A percentile compares a stretch with the other conserved stretches of the same genome.
phyloP scores from a whole-genome alignment of 2,797 vertebrate genomes.

The Phrynocephalus vlangalii region DNA sequence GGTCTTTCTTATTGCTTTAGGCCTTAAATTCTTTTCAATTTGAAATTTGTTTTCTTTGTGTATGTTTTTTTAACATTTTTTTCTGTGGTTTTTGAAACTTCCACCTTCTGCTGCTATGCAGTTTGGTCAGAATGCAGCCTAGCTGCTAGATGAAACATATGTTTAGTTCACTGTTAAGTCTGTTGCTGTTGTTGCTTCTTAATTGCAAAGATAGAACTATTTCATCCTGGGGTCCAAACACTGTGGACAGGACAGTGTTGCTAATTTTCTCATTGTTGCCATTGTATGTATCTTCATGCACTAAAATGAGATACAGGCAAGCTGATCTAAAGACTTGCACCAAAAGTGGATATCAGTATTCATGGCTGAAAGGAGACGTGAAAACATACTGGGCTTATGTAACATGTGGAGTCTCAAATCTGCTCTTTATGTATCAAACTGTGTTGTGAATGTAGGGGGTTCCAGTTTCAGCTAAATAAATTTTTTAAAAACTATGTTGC shows the following conservation, averaged over 20 bases:
- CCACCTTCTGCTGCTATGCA: conserved; percentile 68
- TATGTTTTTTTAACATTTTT: conserved; percentile 35
- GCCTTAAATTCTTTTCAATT: conserved; percentile 47
- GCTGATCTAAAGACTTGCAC: conserved; percentile 54
- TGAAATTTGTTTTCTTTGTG: conserved; percentile 21
- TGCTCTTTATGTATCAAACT: conserved; percentile 80
- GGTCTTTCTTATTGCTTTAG: conserved; percentile 57
- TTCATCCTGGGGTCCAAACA: conserved; percentile 75
- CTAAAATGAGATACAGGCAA: conserved; percentile 51
- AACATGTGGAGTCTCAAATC: conserved; percentile 75
- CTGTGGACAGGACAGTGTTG: conserved; percentile 68
- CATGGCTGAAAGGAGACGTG: conserved; percentile 70
- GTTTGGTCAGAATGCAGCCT: conserved; percentile 74
- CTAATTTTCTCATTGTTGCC: conserved; percentile 68
- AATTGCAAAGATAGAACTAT: conserved; percentile 52
- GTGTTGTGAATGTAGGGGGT: conserved; percentile 79
- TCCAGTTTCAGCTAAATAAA: conserved; percentile 76
- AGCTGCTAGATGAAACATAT: conserved; percentile 66
- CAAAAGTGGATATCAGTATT: conserved; percentile 67
- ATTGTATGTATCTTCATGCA: conserved; percentile 61
- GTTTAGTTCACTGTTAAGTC: conserved; percentile 70
- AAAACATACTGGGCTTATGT: conserved; percentile 74
- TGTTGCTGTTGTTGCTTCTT: conserved; percentile 43
- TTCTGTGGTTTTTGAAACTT: conserved; percentile 54
- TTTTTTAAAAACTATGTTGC: conserved; percentile 70